A percentile compares a stretch with the other conserved stretches of the same genome.
Conservation (phyloP, 92 coral and sea anemone genomes). For the Epizoanthus ramosus region DNA sequence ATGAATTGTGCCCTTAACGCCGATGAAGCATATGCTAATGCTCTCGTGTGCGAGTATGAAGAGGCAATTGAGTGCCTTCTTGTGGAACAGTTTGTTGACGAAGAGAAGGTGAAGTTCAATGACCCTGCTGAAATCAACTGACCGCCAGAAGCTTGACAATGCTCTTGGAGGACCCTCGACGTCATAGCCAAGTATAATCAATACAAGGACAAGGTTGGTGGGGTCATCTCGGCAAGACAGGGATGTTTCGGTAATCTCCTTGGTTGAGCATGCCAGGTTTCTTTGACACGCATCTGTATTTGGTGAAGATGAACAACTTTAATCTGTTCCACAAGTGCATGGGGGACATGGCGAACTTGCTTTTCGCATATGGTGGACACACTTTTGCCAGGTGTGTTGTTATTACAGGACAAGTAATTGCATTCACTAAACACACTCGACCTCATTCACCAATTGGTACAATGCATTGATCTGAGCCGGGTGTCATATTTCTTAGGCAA, state of each 20-base stretch:
- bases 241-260: background rate
- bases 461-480: too few species aligned
- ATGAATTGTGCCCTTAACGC: constrained; percentile 42
- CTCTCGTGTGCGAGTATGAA: constrained; percentile 54
- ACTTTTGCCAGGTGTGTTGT: background rate
- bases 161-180: constrained; percentile 33
- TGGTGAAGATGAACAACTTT: background rate
- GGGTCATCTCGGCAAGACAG: background rate
- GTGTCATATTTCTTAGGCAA: too few species aligned
- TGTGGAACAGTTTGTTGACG: constrained; percentile 50
- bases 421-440: too few species aligned
- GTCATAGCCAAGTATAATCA: background rate
- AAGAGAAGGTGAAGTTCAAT: constrained; percentile 15
- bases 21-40: constrained; percentile 58
- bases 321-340: constrained; percentile 16
- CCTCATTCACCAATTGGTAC: too few species aligned
- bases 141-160: constrained; percentile 40
- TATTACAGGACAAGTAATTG: too few species aligned
- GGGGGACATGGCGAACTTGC: background rate
- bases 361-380: constrained; percentile 4
- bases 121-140: constrained; percentile 30
- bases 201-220: background rate
- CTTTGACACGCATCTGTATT: background rate
- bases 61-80: constrained; percentile 60
- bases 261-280: background rate